These are phyloP conservation scores for Araneus ventricosus DNA, from an alignment of 1,140 invertebrate genomes.

Conservation along the genomic window DNA sequence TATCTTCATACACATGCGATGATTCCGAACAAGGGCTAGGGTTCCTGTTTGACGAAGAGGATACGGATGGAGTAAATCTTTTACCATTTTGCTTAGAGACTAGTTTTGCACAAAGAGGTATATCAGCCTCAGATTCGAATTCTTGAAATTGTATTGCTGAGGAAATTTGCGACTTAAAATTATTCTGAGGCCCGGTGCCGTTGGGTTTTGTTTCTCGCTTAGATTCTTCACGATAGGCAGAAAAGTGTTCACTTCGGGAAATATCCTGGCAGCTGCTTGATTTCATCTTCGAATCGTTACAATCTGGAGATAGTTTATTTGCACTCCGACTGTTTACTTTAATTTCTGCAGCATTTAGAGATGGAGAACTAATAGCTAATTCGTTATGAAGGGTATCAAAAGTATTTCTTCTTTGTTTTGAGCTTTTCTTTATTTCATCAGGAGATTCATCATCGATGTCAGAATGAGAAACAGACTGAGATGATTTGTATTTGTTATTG, in stretches of 20 bases:
- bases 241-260: not conserved
- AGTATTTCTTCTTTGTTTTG: not conserved
- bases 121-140: slow-evolving; percentile 51
- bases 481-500: not conserved
- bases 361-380: not conserved
- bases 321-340: not conserved
- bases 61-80: slow-evolving; percentile 6
- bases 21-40: slow-evolving; percentile 45
- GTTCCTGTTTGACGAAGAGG: slow-evolving; percentile 18
- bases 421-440: not conserved
- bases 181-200: not conserved
- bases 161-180: not conserved
- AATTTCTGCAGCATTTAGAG: not conserved
- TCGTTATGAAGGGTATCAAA: not conserved
- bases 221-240: not conserved
- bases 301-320: not conserved
- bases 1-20: slow-evolving; percentile 70
- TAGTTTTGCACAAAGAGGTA: slow-evolving; percentile 68
- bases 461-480: not conserved
- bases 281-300: not conserved
- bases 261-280: slow-evolving; percentile 58
- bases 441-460: not conserved
- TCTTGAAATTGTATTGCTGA: slow-evolving; percentile 39
- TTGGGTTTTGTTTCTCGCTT: not conserved
- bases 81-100: slow-evolving; percentile 64